These are phyloP conservation scores for Spodoptera exigua DNA, from an alignment of 2,888 invertebrate genomes.

Conservation along the genomic window DNA sequence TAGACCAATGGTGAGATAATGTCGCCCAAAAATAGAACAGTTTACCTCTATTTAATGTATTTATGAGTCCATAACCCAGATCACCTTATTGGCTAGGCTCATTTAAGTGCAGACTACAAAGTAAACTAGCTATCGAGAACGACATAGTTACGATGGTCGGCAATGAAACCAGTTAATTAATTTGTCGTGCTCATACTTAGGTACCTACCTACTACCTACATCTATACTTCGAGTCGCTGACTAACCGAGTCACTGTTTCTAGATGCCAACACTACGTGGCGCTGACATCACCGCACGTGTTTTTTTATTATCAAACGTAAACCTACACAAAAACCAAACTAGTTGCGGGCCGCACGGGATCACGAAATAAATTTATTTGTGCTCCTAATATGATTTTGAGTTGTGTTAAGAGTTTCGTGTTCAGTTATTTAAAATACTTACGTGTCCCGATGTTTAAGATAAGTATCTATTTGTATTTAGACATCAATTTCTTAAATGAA, in stretches of 20 bases:
- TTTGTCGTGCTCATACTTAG: slow-evolving; percentile 27
- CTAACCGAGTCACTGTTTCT: slow-evolving; percentile 26
- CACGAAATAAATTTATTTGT: slow-evolving; percentile 6
- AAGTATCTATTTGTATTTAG: neutral
- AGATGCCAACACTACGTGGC: slow-evolving; percentile 44
- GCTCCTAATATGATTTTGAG: neutral
- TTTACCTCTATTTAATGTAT: slow-evolving; percentile 34
- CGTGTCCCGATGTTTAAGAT: neutral
- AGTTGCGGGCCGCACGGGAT: neutral
- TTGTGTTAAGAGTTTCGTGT: slow-evolving; percentile 7
- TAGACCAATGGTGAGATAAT: slow-evolving; percentile 8
- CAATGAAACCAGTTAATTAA: slow-evolving; percentile 59
- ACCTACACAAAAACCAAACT: slow-evolving; percentile 27
- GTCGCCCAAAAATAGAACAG: slow-evolving; percentile 10
- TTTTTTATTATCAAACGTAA: slow-evolving; percentile 23
- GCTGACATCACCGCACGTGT: slow-evolving; percentile 47
- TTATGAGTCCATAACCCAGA: slow-evolving; percentile 42
- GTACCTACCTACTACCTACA: slow-evolving; percentile 29
- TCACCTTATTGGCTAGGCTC: slow-evolving; percentile 41
- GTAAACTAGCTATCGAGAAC: slow-evolving; percentile 34
- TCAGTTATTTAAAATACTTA: neutral
- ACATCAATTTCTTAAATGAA: no score
- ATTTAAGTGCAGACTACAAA: slow-evolving; percentile 41
- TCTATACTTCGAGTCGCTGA: slow-evolving; percentile 1
- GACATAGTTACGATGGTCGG: slow-evolving; percentile 39